Evolutionary conservation across 1,140 invertebrate genomes (phyloP).

Genomic region (Melipona quadrifasciata): DNA sequence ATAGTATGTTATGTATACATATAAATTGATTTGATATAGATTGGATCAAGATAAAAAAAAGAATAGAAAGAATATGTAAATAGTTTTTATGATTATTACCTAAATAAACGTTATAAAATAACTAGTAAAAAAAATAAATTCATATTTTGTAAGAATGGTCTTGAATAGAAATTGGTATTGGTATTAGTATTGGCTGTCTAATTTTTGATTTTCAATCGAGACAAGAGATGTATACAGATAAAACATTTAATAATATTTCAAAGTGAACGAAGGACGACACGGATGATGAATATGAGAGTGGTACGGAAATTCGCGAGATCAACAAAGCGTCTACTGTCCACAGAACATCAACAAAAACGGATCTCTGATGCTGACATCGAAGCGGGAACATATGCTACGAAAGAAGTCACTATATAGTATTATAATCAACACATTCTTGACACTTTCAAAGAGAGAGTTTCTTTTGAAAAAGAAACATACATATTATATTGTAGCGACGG

Average conservation of each 20-base stretch:
- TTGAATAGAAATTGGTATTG: background rate
- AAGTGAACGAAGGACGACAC: background rate
- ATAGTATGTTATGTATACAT: background rate
- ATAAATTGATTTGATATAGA: background rate
- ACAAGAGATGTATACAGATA: background rate
- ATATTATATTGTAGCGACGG: background rate
- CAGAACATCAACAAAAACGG: conserved; percentile 44
- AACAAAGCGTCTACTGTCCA: conserved; percentile 62
- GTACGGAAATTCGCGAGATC: conserved; percentile 55
- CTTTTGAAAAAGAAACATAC: background rate
- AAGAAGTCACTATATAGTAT: conserved; percentile 41
- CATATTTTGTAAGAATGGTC: background rate
- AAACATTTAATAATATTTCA: background rate
- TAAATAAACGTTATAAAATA: background rate
- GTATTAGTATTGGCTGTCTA: background rate
- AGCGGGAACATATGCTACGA: conserved; percentile 48
- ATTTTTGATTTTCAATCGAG: background rate
- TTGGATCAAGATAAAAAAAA: no score
- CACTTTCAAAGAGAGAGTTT: background rate
- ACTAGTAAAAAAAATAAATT: no score
- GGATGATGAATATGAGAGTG: conserved; percentile 1
- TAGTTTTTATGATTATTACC: background rate
- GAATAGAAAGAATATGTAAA: no score
- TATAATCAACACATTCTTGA: conserved; percentile 31
- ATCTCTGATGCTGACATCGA: conserved; percentile 39